Evolutionary conservation across 2,797 vertebrate species (phyloP).

Genomic region (Acanthurus lineatus): DNA sequence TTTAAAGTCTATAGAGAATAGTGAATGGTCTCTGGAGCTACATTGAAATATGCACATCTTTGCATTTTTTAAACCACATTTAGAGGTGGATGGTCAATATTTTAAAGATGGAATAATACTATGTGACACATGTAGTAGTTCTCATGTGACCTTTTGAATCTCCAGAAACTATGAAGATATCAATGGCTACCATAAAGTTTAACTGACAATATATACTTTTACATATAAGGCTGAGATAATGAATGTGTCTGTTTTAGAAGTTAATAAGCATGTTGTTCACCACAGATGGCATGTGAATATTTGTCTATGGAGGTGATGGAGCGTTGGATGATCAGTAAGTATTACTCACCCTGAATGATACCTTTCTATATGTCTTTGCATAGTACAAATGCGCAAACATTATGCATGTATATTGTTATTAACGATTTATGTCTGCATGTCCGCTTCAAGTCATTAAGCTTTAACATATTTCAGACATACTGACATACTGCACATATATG

Average conservation of each 20-base stretch:
- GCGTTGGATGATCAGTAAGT: constrained; percentile 95
- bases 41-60: not conserved
- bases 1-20: not conserved
- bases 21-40: not conserved
- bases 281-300: constrained; percentile 94
- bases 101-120: not conserved
- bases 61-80: not conserved
- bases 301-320: constrained; percentile 94
- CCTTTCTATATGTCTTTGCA: not conserved
- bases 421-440: not conserved
- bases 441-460: not conserved
- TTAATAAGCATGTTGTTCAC: constrained; percentile 36
- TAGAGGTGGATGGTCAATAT: not conserved
- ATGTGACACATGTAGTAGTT: not conserved
- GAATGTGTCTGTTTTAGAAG: not conserved
- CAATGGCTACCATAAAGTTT: not conserved
- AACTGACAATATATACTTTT: not conserved
- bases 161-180: too few species aligned
- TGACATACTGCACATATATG: not conserved
- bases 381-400: not conserved
- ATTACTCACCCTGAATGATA: not conserved
- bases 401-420: not conserved
- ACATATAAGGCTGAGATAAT: not conserved
- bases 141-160: not conserved
- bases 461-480: not conserved